Evolutionary conservation across 2,888 invertebrate species (phyloP).

Genomic region (Gymnosoma rotundatum): DNA sequence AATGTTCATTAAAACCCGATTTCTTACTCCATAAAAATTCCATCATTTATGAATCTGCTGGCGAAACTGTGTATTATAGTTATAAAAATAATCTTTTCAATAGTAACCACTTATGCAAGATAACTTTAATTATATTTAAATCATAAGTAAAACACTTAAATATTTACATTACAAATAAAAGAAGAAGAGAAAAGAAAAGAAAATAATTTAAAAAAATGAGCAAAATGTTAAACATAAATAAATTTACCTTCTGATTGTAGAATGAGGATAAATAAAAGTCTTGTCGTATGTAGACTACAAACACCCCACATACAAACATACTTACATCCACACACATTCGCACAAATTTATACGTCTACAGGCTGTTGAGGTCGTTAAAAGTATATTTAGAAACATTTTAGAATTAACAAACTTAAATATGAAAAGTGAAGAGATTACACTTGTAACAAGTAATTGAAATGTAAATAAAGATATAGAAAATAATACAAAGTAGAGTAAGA

Average conservation of each 20-base stretch:
- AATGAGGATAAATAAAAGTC: neutral
- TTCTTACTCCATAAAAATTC: too few relatives aligned
- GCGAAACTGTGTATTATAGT: too few relatives aligned
- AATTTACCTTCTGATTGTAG: slow-evolving; percentile 19
- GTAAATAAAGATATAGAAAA: slow-evolving; percentile 26
- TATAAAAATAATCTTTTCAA: slow-evolving; percentile 28
- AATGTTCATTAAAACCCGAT: too few relatives aligned
- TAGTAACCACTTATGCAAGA: slow-evolving; percentile 42
- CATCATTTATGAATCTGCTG: too few relatives aligned
- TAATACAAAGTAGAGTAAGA: neutral
- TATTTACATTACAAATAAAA: slow-evolving; percentile 42
- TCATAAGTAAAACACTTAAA: slow-evolving; percentile 53
- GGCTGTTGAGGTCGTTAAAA: slow-evolving; percentile 10
- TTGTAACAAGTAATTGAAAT: slow-evolving; percentile 64
- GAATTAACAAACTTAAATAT: slow-evolving; percentile 65
- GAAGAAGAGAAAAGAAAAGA: slow-evolving; percentile 2
- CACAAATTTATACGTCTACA: neutral
- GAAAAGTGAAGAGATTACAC: slow-evolving; percentile 59
- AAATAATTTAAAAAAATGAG: slow-evolving; percentile 19
- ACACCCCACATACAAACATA: neutral
- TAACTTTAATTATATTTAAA: slow-evolving; percentile 56
- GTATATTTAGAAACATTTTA: slow-evolving; percentile 36
- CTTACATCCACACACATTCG: neutral
- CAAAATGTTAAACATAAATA: slow-evolving; percentile 60
- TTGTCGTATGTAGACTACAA: neutral